Evolutionary conservation across 1,140 invertebrate genomes (phyloP), one percentile per base, ranked within the genome.

Genomic region (Eueides isabella): DNA sequence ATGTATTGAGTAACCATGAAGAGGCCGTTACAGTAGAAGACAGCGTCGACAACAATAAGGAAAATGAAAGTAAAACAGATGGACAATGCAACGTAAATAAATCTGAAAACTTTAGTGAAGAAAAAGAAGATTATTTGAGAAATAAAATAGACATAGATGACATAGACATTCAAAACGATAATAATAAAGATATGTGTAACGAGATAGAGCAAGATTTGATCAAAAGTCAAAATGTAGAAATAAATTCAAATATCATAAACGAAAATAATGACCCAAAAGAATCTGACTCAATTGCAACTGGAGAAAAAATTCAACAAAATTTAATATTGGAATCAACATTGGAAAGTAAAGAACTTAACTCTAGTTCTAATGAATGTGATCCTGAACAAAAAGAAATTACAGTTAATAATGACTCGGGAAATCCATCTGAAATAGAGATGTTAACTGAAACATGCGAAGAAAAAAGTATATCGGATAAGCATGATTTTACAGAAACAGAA

Each of bases 391-490:
- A n/a, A n/a, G n/a, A n/a, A 44, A 44, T 7, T 19, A n/a, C 5
- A 44, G n/a, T 19, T 19, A n/a, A n/a, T 5, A 5, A 19, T 19
- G 41, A 23, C 4, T n/a, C 41, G 5, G 41, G 19, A 19, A 44
- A n/a, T 4, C 16, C 19, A 55, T 7, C 11, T 5, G 19, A 26
- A 67, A 77, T 63, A 67, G 76, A 74, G 67, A 72, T 23, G 23
- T 14, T 5, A 41, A 26, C 23, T n/a, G 30, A 72, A 29, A 64
- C 7, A 23, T 75, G 79, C 62, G 66, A 67, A 38, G 63, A 67
- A 55, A 55, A 55, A 11, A 23, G 23, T 26, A 26, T 12, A 55
- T 55, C 23, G 11, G 48, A 55, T 26, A 55, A 55, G 19, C 48
- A 26, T 26, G 48, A 26, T 23, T 7, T 23, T 55, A 26, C 3